Conservation (phyloP, 2,113 vertebrate species). For the Miniopterus natalensis region DNA sequence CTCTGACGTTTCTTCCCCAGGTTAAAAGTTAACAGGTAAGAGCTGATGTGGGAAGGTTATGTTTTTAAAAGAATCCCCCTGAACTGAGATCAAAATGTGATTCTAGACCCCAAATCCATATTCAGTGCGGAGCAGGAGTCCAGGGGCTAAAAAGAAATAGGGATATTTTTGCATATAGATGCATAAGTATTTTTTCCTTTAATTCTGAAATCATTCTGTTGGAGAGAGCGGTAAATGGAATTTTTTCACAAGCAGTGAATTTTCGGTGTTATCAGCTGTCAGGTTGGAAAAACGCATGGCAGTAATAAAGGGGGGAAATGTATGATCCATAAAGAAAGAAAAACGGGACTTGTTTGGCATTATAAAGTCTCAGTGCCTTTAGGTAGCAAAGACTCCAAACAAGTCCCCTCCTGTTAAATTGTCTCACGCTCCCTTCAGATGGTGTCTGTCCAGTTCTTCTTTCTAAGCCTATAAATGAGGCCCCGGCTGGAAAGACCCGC, state of each 20-base stretch:
- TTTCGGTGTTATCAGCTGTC: slow-evolving; percentile 84
- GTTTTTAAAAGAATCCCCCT: slow-evolving; percentile 66
- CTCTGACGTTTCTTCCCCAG: slow-evolving; percentile 82
- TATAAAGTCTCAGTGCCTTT: slow-evolving; percentile 84
- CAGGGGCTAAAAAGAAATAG: slow-evolving; percentile 51
- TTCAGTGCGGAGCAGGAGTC: neutral
- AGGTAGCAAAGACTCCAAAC: slow-evolving; percentile 77
- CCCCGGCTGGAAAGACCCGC: neutral
- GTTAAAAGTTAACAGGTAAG: slow-evolving; percentile 85
- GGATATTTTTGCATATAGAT: slow-evolving; percentile 63
- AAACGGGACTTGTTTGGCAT: slow-evolving; percentile 81
- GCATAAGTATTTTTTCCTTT: slow-evolving; percentile 61
- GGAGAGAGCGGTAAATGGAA: slow-evolving; percentile 66
- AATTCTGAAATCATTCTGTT: slow-evolving; percentile 69
- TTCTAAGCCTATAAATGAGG: neutral
- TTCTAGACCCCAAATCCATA: slow-evolving; percentile 50
- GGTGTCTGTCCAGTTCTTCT: neutral
- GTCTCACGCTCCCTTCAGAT: neutral
- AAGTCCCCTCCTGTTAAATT: slow-evolving; percentile 70
- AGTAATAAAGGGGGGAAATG: slow-evolving; percentile 75
- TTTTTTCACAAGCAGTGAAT: slow-evolving; percentile 80
- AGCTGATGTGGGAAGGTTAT: slow-evolving; percentile 3
- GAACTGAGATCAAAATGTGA: slow-evolving; percentile 63
- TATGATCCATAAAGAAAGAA: slow-evolving; percentile 86
- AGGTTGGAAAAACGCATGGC: slow-evolving; percentile 73